Evolutionary conservation across 2,113 vertebrate species (phyloP).

Genomic region (Zosterops japonicus): DNA sequence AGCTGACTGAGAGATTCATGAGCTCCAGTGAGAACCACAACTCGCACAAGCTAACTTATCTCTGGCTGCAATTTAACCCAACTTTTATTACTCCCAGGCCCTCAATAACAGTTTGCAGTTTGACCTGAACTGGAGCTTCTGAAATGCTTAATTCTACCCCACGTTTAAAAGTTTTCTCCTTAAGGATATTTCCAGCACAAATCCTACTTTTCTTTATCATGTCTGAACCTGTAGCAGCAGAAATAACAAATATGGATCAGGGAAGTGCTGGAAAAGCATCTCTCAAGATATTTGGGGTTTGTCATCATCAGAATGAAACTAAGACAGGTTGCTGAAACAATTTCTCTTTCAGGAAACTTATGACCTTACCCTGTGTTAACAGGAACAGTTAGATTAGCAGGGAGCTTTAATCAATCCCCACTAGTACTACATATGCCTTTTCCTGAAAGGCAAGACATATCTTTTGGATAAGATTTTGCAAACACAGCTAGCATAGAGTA

Average conservation of each 20-base stretch:
- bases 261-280: not conserved
- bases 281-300: not conserved
- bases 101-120: not conserved
- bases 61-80: not conserved
- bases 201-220: not conserved
- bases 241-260: not conserved
- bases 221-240: not conserved
- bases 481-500: not conserved
- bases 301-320: not conserved
- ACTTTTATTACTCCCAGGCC: not conserved
- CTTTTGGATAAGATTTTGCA: not conserved
- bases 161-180: not conserved
- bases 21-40: not conserved
- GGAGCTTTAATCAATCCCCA: not conserved
- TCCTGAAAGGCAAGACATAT: not conserved
- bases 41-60: not conserved
- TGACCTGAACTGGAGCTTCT: not conserved
- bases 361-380: not conserved
- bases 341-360: not conserved
- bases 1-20: not conserved
- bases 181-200: not conserved
- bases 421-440: not conserved
- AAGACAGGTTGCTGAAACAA: not conserved
- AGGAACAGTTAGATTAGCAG: not conserved
- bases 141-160: not conserved